These are phyloP conservation scores for Dasypolia templi DNA, from an alignment of 2,888 invertebrate species.

Conservation along the genomic window DNA sequence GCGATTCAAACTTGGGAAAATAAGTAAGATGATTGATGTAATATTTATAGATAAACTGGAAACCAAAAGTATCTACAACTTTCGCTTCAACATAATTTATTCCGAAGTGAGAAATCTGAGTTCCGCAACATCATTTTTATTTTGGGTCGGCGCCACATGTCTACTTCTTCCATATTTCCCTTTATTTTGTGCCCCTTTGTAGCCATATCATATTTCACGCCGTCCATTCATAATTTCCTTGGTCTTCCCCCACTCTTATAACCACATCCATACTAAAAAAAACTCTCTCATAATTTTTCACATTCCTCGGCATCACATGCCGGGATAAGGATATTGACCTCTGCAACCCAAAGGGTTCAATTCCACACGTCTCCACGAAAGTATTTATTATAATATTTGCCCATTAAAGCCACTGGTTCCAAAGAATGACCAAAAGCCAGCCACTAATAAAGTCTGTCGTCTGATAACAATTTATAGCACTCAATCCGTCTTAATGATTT, in stretches of 20 bases:
- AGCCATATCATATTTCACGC: too few species aligned
- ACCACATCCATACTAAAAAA: too few species aligned
- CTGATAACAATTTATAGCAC: slow-evolving; percentile 46
- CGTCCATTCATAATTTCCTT: too few species aligned
- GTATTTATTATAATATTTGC: background rate
- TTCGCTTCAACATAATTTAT: background rate
- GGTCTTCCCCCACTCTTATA: too few species aligned
- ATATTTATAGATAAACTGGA: background rate
- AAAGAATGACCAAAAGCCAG: slow-evolving; percentile 17
- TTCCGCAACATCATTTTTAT: background rate
- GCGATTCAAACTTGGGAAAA: background rate
- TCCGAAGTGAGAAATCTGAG: background rate
- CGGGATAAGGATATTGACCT: background rate
- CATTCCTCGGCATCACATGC: too few species aligned
- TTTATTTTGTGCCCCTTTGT: too few species aligned
- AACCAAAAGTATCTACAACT: background rate
- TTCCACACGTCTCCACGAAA: background rate
- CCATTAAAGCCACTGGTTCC: slow-evolving; percentile 23
- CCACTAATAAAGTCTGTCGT: slow-evolving; percentile 54
- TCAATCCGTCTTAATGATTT: slow-evolving; percentile 56
- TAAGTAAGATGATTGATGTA: background rate
- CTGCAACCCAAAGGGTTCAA: background rate
- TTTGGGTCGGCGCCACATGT: too few species aligned
- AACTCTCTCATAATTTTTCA: too few species aligned
- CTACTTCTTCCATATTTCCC: too few species aligned